phyloP scores from a whole-genome alignment of 2,888 invertebrate species.

The Tryphoninae sp. region DNA sequence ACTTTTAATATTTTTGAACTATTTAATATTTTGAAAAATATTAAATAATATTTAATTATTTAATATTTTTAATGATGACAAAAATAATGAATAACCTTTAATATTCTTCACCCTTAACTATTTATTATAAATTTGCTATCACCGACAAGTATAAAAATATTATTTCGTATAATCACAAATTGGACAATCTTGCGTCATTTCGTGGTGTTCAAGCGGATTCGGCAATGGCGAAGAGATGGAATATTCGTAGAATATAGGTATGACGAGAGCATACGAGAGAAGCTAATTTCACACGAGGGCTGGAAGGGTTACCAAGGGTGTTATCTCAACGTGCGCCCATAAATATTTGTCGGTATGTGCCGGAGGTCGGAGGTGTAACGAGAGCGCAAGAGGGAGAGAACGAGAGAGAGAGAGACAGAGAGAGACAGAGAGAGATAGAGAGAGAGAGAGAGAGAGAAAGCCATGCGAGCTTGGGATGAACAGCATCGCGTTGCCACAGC shows the following conservation, averaged over 20 bases:
- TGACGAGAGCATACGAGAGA: neutral
- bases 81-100: no score
- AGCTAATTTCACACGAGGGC: constrained; percentile 62
- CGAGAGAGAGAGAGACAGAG: neutral
- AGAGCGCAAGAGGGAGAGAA: neutral
- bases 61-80: no score
- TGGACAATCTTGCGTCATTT: constrained; percentile 42
- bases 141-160: neutral
- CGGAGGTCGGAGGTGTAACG: constrained; percentile 29
- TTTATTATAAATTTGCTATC: no score
- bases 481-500: constrained; percentile 41
- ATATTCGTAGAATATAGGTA: constrained; percentile 26
- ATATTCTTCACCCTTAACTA: no score
- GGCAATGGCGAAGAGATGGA: constrained; percentile 45
- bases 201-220: constrained; percentile 61
- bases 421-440: neutral
- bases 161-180: constrained; percentile 25
- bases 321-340: constrained; percentile 71
- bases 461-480: constrained; percentile 47
- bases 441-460: constrained; percentile 4
- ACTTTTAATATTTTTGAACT: no score
- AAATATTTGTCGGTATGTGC: constrained; percentile 66
- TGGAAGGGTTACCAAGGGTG: constrained; percentile 65
- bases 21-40: no score
- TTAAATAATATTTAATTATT: no score